These are phyloP conservation scores for Lacerta bilineata DNA, from an alignment of 2,797 vertebrate genomes.

Conservation along the genomic window DNA sequence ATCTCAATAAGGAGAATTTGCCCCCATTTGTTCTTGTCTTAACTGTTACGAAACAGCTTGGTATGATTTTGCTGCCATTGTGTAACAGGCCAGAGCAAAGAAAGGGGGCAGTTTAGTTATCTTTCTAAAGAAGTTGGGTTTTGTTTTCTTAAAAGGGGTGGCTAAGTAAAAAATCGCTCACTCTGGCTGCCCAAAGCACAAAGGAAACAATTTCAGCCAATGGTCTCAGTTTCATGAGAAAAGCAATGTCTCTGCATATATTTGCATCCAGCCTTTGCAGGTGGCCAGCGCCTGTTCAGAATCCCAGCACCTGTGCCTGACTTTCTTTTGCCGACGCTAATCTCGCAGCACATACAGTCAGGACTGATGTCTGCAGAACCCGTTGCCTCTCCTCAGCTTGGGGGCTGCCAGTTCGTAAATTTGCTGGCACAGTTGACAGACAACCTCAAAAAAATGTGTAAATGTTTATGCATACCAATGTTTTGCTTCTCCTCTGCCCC, in stretches of 20 bases:
- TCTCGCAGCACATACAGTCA: background rate
- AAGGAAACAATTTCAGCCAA: conserved; percentile 27
- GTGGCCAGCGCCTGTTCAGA: conserved; percentile 8
- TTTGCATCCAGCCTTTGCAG: conserved; percentile 30
- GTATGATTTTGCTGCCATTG: conserved; percentile 1
- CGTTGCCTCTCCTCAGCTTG: background rate
- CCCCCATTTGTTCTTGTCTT: background rate
- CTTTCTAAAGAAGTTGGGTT: no score
- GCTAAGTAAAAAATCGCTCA: background rate
- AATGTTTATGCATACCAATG: background rate
- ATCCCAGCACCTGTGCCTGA: background rate
- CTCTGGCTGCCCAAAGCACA: conserved; percentile 20
- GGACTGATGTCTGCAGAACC: background rate
- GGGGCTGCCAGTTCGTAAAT: background rate
- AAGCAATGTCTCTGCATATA: conserved; percentile 1
- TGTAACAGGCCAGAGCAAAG: background rate
- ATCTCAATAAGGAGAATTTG: no score
- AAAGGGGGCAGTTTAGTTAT: background rate
- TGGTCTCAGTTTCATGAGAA: conserved; percentile 14
- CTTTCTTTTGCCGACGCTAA: conserved; percentile 8
- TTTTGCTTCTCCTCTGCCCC: background rate
- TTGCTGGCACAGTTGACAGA: background rate
- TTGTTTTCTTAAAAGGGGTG: background rate
- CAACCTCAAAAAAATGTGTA: background rate
- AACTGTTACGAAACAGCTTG: background rate